These are phyloP conservation scores for Teinopalpus imperialis DNA, from an alignment of 2,888 invertebrate genomes.

Conservation along the genomic window DNA sequence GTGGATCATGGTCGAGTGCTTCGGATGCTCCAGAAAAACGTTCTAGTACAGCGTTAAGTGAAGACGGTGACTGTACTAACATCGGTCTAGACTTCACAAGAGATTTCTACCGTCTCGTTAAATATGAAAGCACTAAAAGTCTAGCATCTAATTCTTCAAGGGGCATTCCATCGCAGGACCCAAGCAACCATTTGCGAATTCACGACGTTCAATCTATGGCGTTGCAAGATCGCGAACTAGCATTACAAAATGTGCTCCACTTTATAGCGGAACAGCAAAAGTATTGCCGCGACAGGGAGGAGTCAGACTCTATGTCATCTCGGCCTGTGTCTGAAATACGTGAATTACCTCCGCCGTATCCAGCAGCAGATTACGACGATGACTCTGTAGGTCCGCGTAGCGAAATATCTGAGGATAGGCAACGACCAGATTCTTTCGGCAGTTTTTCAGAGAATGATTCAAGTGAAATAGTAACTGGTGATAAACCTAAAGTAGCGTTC, in stretches of 20 bases:
- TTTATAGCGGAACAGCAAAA: slow-evolving; percentile 90
- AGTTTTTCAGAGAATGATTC: slow-evolving; percentile 78
- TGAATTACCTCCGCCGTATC: slow-evolving; percentile 78
- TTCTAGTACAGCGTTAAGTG: slow-evolving; percentile 86
- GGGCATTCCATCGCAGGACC: slow-evolving; percentile 82
- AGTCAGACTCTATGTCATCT: slow-evolving; percentile 80
- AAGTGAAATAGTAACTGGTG: slow-evolving; percentile 56
- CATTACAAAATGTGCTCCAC: slow-evolving; percentile 87
- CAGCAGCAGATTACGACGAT: slow-evolving; percentile 72
- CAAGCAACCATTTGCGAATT: slow-evolving; percentile 65
- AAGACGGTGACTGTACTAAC: slow-evolving; percentile 86
- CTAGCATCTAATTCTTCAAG: slow-evolving; percentile 88
- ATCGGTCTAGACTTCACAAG: slow-evolving; percentile 89
- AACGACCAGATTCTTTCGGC: slow-evolving; percentile 70
- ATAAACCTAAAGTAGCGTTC: slow-evolving; percentile 56
- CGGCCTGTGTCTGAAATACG: slow-evolving; percentile 81
- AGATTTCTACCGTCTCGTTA: slow-evolving; percentile 90
- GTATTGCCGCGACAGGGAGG: slow-evolving; percentile 84
- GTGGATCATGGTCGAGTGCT: slow-evolving; percentile 83
- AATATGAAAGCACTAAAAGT: slow-evolving; percentile 91
- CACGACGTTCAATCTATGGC: slow-evolving; percentile 74
- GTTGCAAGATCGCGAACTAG: slow-evolving; percentile 84
- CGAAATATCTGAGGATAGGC: slow-evolving; percentile 72
- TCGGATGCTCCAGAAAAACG: slow-evolving; percentile 85
- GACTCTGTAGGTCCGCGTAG: slow-evolving; percentile 74